Evolutionary conservation across 2,888 invertebrate species (phyloP).

Genomic region (Unio delphinus): DNA sequence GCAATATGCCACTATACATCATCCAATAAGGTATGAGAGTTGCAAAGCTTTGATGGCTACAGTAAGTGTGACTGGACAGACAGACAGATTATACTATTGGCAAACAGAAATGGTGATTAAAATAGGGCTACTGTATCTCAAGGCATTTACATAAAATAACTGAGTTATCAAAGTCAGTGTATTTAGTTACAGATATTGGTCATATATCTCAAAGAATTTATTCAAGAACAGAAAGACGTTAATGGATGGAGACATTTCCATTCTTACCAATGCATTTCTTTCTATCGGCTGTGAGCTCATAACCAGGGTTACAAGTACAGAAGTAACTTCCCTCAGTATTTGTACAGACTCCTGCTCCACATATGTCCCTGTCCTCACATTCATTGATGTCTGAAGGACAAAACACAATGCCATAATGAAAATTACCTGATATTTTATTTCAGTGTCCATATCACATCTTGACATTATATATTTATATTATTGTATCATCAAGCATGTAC

Average conservation of each 20-base stretch:
- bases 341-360: slow-evolving; percentile 85
- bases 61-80: too few relatives aligned
- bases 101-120: too few relatives aligned
- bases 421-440: not conserved
- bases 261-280: slow-evolving; percentile 80
- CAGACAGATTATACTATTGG: too few relatives aligned
- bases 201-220: not conserved
- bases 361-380: slow-evolving; percentile 79
- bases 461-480: too few relatives aligned
- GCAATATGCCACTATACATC: too few relatives aligned
- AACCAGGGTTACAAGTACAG: slow-evolving; percentile 86
- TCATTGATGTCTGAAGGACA: slow-evolving; percentile 83
- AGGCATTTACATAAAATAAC: not conserved
- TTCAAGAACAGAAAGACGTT: not conserved
- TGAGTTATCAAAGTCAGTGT: not conserved
- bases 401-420: slow-evolving; percentile 1
- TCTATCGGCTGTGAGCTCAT: slow-evolving; percentile 80
- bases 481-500: too few relatives aligned
- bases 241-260: not conserved
- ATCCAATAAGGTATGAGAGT: too few relatives aligned
- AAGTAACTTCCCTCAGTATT: slow-evolving; percentile 86
- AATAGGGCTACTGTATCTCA: too few relatives aligned
- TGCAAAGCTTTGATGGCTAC: too few relatives aligned
- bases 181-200: not conserved
- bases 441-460: not conserved